phyloP scores from a whole-genome alignment of 2,888 invertebrate species.

The Steinernema carpocapsae region DNA sequence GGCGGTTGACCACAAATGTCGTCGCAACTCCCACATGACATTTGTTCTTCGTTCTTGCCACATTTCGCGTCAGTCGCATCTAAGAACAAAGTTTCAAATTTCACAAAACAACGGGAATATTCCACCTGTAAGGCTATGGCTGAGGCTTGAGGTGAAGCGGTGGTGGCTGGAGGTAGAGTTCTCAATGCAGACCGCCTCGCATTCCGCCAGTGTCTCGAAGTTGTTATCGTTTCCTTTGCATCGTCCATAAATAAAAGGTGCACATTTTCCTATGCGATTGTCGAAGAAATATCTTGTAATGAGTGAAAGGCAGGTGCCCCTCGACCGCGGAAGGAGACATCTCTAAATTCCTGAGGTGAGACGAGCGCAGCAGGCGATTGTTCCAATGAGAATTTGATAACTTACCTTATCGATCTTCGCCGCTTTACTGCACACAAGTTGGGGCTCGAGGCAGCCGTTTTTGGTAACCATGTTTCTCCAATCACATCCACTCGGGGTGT shows the following conservation, averaged over 20 bases:
- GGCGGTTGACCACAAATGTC: constrained; percentile 37
- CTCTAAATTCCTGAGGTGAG: constrained; percentile 33
- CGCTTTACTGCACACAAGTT: constrained; percentile 32
- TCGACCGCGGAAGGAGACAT: constrained; percentile 34
- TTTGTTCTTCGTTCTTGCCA: constrained; percentile 37
- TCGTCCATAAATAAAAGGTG: constrained; percentile 38
- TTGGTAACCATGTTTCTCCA: constrained; percentile 30
- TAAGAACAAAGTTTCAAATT: not conserved
- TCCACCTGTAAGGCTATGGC: not conserved
- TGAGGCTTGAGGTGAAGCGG: not conserved
- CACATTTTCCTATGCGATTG: constrained; percentile 34
- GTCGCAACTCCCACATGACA: constrained; percentile 41
- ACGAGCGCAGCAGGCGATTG: not conserved
- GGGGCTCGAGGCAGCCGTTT: constrained; percentile 30
- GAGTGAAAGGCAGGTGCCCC: constrained; percentile 36
- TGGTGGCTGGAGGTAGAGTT: too few species aligned
- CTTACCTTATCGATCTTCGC: constrained; percentile 35
- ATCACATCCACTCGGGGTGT: constrained; percentile 4
- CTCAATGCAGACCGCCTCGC: constrained; percentile 34
- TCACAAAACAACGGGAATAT: too few species aligned
- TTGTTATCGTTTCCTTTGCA: constrained; percentile 40
- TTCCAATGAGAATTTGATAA: not conserved
- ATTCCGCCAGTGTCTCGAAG: constrained; percentile 35
- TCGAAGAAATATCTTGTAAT: constrained; percentile 37
- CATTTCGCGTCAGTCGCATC: constrained; percentile 34